Conservation (phyloP, 2,888 invertebrate genomes). For the Drosophila limbata region DNA sequence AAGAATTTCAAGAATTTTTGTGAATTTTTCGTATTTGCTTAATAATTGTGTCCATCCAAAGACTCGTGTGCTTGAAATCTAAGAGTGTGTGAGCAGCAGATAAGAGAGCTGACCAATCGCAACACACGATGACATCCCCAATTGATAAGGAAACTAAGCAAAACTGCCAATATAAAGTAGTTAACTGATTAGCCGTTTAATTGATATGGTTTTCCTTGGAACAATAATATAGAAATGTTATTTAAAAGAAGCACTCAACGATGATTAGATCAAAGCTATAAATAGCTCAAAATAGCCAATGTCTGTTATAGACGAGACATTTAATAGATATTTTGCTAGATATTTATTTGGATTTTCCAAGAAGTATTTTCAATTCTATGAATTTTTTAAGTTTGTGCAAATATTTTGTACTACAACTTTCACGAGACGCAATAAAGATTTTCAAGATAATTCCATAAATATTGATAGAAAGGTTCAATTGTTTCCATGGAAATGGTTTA, state of each 20-base stretch:
- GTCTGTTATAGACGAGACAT: conserved; percentile 1
- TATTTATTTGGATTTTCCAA: neutral
- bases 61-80: conserved; percentile 12
- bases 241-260: conserved; percentile 21
- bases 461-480: conserved; percentile 16
- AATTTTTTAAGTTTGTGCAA: neutral
- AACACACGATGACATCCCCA: conserved; percentile 13
- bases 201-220: conserved; percentile 21
- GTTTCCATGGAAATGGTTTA: conserved; percentile 47
- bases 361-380: neutral
- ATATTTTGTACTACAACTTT: neutral
- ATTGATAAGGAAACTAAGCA: neutral
- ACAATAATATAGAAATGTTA: conserved; percentile 13
- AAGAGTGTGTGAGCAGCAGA: conserved; percentile 3
- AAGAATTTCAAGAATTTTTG: conserved; percentile 1
- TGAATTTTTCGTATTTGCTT: neutral
- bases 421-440: conserved; percentile 22
- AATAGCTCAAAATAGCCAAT: conserved; percentile 11
- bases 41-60: conserved; percentile 15
- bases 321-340: neutral
- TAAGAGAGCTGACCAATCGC: conserved; percentile 31
- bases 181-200: conserved; percentile 9
- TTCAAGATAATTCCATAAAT: conserved; percentile 4
- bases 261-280: conserved; percentile 9
- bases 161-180: conserved; percentile 15